Evolutionary conservation across 2,797 vertebrate species (phyloP), one percentile per base, ranked within the genome.

Genomic region (Cirrhinus mrigala): DNA sequence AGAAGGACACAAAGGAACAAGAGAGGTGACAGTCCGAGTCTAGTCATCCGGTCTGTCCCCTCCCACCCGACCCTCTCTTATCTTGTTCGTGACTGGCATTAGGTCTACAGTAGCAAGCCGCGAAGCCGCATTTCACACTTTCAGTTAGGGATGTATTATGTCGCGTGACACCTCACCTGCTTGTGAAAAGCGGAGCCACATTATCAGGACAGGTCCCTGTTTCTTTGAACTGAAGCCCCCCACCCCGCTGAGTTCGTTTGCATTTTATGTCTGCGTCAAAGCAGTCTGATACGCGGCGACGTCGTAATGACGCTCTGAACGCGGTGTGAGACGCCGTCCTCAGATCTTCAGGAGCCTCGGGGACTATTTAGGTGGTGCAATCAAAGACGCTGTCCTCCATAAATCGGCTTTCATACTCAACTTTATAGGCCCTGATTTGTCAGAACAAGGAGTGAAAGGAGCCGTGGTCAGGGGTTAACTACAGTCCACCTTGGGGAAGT

Each of bases 231-330:
- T 84, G 52, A 50, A 29, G 37, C 80, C 79, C 81, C 15, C 50
- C 79, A 29, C 50, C 74, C 58, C 3, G 40, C 54, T 54, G 50
- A 46, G 24, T 78, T 86, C 54, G 52, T 91, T 90, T 89, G 89
- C 90, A 91, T 91, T 90, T 90, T 91, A 89, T 82, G 80, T 73
- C 8, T 56, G 77, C 16, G 40, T 79, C 60, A 88, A 77, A 50
- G 44, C 85, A 77, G 82, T 77, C 84, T 86, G 86, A 87, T 71
- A 85, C 68, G 79, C 79, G 56, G 73, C 62, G 71, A 54, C 40
- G 81, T 86, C 70, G 89, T 87, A 89, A 91, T 46, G 80, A 79
- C 7, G 81, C 69, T 81, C 79, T 84, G 81, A 73, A 52, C 75
- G 24, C 50, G 56, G 86, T 69, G 81, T 79, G 81, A 82, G 83